Evolutionary conservation across 2,113 vertebrate genomes (phyloP), one percentile per base, ranked within the genome.

Genomic region (Anthoscopus minutus): DNA sequence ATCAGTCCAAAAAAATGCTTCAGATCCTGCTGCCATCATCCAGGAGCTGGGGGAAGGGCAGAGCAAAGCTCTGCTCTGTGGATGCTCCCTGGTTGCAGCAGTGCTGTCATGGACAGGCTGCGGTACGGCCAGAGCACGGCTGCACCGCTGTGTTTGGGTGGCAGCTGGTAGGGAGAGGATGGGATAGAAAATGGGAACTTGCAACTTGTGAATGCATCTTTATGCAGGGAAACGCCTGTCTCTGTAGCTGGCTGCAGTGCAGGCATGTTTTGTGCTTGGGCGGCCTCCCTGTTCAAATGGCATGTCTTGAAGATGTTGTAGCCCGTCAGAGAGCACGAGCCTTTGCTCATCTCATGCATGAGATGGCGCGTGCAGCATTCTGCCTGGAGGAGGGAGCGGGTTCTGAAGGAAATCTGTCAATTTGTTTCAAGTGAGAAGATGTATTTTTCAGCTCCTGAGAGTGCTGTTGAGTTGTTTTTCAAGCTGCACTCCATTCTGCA

Each of bases 331-430:
- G 86, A 95, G 81, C 22, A 1, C 3, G 4, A 66, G 47, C 72
- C 86, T 81, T 79, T 33, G 67, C 56, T 77, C n/a, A n/a, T n/a
- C n/a, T 95, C 89, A 86, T 73, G 95, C 82, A 48, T 91, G 94
- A 96, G 91, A 67, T 93, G 94, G 95, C 13, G 23, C 5, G 10
- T 53, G 92, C 83, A 93, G 72, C 84, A 76, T 91, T 91, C 88
- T 88, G 95, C 96, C 94, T 93, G 92, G 42, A 95, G 91, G 89
- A 89, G 84, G 74, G 66, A 94, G 69, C 10, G 42, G 89, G 81
- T 81, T 94, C 94, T 92, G 94, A 96, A 96, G 92, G 95, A 97
- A 94, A 97, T 96, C 87, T 97, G 95, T 96, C 96, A 92, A 79
- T 96, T 94, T 89, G 31, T 81, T 89, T 89, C 6, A 2, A 95